A percentile compares a stretch with the other conserved stretches of the same genome.
phyloP scores from a whole-genome alignment of 2,888 invertebrate species.

The Eupithecia abbreviata region DNA sequence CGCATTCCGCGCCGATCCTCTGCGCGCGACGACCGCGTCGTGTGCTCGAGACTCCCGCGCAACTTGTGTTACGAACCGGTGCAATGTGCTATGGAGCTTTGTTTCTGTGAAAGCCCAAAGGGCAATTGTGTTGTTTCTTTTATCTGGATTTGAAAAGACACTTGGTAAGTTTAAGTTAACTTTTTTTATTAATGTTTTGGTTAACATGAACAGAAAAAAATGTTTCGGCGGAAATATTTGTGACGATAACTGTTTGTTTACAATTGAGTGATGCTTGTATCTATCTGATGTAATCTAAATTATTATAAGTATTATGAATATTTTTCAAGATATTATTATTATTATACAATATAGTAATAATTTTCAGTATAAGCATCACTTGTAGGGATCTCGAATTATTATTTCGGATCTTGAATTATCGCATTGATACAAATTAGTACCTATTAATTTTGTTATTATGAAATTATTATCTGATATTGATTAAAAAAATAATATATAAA shows the following conservation, averaged over 20 bases:
- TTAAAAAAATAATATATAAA: too few relatives aligned
- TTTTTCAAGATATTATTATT: too few relatives aligned
- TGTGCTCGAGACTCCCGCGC: slow-evolving; percentile 65
- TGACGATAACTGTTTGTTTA: background rate
- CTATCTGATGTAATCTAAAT: too few relatives aligned
- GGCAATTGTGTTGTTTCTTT: slow-evolving; percentile 51
- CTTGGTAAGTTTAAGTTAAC: slow-evolving; percentile 37
- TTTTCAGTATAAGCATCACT: too few relatives aligned
- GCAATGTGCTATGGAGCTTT: slow-evolving; percentile 67
- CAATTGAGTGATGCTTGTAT: background rate
- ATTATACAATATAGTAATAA: too few relatives aligned
- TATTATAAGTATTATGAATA: too few relatives aligned
- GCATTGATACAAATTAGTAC: background rate
- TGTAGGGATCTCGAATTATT: background rate
- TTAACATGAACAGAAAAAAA: background rate
- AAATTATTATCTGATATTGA: too few relatives aligned
- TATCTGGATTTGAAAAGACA: slow-evolving; percentile 44
- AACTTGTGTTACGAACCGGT: slow-evolving; percentile 60
- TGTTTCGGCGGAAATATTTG: background rate
- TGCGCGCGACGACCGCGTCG: slow-evolving; percentile 77
- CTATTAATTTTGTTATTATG: too few relatives aligned
- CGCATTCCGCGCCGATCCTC: slow-evolving; percentile 77
- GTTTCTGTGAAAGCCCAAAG: slow-evolving; percentile 74
- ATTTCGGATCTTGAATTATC: background rate
- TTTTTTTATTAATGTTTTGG: background rate